These are phyloP conservation scores for Parauchenoglanis ngamensis DNA, from an alignment of 2,797 vertebrate species.

Conservation along the genomic window DNA sequence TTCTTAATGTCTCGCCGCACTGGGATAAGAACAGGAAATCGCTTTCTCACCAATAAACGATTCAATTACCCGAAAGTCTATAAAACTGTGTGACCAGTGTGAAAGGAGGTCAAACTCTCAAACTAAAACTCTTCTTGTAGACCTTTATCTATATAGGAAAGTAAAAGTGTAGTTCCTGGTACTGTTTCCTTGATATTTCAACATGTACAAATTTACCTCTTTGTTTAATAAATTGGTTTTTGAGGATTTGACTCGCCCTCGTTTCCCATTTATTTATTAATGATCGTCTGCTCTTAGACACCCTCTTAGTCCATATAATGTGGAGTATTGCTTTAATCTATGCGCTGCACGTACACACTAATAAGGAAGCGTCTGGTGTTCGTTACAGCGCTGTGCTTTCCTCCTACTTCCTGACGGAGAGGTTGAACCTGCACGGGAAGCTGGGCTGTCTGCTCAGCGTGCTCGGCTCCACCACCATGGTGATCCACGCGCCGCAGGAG, in stretches of 20 bases:
- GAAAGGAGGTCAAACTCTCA: not conserved
- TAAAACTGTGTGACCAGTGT: not conserved
- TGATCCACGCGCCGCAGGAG: constrained; percentile 96
- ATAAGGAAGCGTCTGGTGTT: not conserved
- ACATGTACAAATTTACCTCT: not conserved
- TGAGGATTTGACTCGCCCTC: no score
- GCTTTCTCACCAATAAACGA: not conserved
- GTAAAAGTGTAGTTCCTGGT: not conserved
- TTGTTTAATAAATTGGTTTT: no score
- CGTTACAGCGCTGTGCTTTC: constrained; percentile 91
- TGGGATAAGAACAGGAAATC: not conserved
- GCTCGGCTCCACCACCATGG: constrained; percentile 96
- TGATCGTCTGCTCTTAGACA: not conserved
- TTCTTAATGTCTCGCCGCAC: no score
- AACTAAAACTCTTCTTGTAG: not conserved
- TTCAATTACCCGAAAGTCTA: not conserved
- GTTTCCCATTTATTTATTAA: no score
- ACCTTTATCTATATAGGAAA: not conserved
- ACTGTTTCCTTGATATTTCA: no score
- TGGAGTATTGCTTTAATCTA: not conserved
- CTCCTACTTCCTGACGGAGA: constrained; percentile 94
- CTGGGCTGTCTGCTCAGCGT: constrained; percentile 95
- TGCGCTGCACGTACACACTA: not conserved
- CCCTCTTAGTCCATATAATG: not conserved
- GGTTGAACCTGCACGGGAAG: constrained; percentile 96